phyloP scores from a whole-genome alignment of 2,797 vertebrate species.

The Coregonus ussuriensis region DNA sequence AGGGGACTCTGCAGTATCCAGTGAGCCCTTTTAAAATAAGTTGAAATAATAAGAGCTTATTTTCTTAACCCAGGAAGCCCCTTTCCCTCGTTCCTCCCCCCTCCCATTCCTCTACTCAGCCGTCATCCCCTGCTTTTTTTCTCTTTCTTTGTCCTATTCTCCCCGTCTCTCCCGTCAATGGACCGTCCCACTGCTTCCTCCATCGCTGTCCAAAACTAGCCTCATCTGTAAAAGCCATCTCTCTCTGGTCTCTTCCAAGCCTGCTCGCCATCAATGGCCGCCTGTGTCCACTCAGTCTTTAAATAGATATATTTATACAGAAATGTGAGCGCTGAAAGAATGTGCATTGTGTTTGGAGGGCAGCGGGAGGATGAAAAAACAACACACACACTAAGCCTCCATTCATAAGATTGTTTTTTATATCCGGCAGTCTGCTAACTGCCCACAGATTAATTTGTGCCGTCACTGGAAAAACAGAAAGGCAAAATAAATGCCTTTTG shows the following conservation, averaged over 20 bases:
- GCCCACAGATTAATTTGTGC: slow-evolving; percentile 61
- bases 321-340: slow-evolving; percentile 68
- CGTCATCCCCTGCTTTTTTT: slow-evolving; percentile 34
- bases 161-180: slow-evolving; percentile 58
- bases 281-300: slow-evolving; percentile 76
- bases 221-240: slow-evolving; percentile 73
- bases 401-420: slow-evolving; percentile 74
- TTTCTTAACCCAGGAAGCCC: slow-evolving; percentile 65
- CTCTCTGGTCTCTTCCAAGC: slow-evolving; percentile 34
- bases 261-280: slow-evolving; percentile 66
- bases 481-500: slow-evolving; percentile 38
- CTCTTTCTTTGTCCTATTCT: slow-evolving; percentile 45
- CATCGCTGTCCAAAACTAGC: slow-evolving; percentile 68
- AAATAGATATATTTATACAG: slow-evolving; percentile 76
- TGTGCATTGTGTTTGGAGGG: slow-evolving; percentile 66
- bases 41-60: slow-evolving; percentile 64
- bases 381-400: slow-evolving; percentile 66
- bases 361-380: slow-evolving; percentile 43
- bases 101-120: slow-evolving; percentile 22
- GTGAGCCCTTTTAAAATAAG: slow-evolving; percentile 43
- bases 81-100: slow-evolving; percentile 53
- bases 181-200: slow-evolving; percentile 58
- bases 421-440: slow-evolving; percentile 62
- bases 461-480: slow-evolving; percentile 34
- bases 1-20: slow-evolving; percentile 35